Base-by-base conservation (phyloP, 1,140 invertebrate species). In the Megalopta genalis region DNA sequence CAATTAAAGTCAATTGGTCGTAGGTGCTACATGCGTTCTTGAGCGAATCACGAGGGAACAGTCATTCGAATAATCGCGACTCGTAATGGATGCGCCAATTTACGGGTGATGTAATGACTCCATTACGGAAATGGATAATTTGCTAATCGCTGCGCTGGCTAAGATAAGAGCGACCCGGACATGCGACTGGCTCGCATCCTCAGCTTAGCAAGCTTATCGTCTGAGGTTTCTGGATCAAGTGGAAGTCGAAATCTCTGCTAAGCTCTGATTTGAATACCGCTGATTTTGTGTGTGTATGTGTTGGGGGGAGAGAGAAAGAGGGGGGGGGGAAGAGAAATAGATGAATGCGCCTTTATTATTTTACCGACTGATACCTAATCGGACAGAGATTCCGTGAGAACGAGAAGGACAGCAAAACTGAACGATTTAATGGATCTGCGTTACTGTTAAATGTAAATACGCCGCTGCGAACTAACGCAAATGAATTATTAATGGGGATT, bases 1-100 rank as follows among this genome's bases (percentile, higher is more conserved):
- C 77, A 84, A 76, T 84, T 84, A 80, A 18, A 49, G 10, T 67
- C 77, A 83, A 87, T 87, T 87, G 76, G 70, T 60, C 71, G 83
- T 86, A 81, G 76, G 78, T 86, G 80, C 68, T 59, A 69, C 54
- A 57, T 52, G 59, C 65, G 83, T 83, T 80, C 68, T 71, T 71
- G 62, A 79, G 73, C 64, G 81, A 82, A 69, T 65, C 62, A 39
- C 52, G 60, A 46, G 66, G 23, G 37, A 32, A 23, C 46, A 21
- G 62, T 42, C 71, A 73, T 23, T 21, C 64, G 67, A 74, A 63
- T 46, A 83, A 83, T 81, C 52, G 62, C 52, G 49, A 25, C 59
- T 71, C 39, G 3, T n/a, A n/a, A 37, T 68, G 54, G 54, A 72
- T 59, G 32, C 63, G 27, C 14, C 46, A 70, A 84, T 84, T 72